Evolutionary conservation across 2,797 vertebrate species (phyloP), one percentile per base, ranked within the genome.

Genomic region (Anas bernieri): DNA sequence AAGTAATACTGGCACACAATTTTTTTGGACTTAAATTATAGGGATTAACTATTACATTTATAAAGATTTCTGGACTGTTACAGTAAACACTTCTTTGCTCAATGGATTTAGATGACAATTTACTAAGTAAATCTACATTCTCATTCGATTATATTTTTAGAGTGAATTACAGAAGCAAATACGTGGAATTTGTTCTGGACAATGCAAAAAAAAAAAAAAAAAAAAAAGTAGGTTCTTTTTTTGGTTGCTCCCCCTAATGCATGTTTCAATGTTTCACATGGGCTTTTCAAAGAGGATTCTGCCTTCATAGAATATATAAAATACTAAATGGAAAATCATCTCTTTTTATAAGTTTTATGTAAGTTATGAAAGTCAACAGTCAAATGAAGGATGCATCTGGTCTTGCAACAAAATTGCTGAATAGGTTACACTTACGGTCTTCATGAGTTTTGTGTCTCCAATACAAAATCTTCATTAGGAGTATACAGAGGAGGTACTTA

Each of bases 101-200:
- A 88, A 45, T 67, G 72, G 62, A 74, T 88, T 91, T 81, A 85
- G 54, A 86, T 83, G 69, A 52, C 33, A 83, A 63, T 89, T 89
- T 74, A 55, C 39, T 61, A 62, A 83, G 46, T 76, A 83, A 89
- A 83, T 84, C 56, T 83, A 37, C 48, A 59, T 45, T 48, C 18
- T 75, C 1, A 0, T 83, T 88, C 74, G 72, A 30, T 68, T 61
- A 74, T 37, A 48, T 70, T 94, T 86, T 91, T 75, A 68, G 46
- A 91, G 33, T 28, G 56, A 91, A 62, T 63, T 84, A 83, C 26
- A 59, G n/a, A 86, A 88, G 76, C 28, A 78, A 91, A 20, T 59
- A 52, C 8, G 12, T 69, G 50, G 46, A 85, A 89, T 84, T 76
- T 25, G 50, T 92, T 68, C 79, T 72, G 64, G 50, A 83, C 28